Percentiles rank a stretch among this genome's conserved stretches.
These are phyloP conservation scores for Crotalus viridis DNA, from an alignment of 2,113 vertebrate genomes.

Conservation along the genomic window DNA sequence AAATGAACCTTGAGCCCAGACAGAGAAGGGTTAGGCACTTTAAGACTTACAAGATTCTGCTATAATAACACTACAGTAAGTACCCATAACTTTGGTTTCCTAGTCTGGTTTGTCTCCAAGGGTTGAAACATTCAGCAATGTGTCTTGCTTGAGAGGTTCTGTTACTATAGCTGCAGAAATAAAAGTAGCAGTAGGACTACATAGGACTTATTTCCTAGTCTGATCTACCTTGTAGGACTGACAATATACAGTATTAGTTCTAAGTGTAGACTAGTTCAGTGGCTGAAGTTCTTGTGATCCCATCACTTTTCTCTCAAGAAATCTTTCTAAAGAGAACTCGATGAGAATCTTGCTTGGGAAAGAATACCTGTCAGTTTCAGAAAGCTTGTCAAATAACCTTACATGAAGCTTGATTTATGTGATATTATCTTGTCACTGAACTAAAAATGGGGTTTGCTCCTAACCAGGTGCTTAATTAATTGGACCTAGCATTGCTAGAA, in stretches of 20 bases:
- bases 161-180: background rate
- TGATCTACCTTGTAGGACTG: background rate
- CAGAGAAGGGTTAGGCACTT: background rate
- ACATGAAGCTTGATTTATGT: background rate
- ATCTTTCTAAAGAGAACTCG: background rate
- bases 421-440: background rate
- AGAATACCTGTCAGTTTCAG: background rate
- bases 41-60: background rate
- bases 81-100: background rate
- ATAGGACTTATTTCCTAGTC: background rate
- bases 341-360: background rate
- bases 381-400: background rate
- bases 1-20: background rate
- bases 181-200: background rate
- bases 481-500: background rate
- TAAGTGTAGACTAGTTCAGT: no score
- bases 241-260: background rate
- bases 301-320: background rate
- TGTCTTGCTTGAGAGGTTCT: background rate
- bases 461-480: background rate
- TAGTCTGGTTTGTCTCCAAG: background rate
- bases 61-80: background rate
- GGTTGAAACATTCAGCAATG: background rate
- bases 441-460: background rate
- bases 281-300: background rate